phyloP scores from a whole-genome alignment of 1,140 invertebrate genomes.

The Pseudomyrmex flavicornis region DNA sequence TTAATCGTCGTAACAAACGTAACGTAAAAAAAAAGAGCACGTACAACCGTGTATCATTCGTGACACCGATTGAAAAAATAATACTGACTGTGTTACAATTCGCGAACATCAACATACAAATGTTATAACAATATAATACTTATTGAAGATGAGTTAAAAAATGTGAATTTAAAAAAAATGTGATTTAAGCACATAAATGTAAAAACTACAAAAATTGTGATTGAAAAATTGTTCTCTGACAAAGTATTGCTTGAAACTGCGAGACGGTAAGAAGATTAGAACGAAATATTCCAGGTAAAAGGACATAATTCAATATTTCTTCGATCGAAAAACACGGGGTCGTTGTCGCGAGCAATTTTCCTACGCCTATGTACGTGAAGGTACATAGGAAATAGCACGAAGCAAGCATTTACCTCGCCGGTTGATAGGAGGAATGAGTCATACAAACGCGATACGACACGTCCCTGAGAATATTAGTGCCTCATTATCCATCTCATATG shows the following conservation, averaged over 20 bases:
- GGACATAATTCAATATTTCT: constrained; percentile 5
- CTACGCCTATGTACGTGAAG: not conserved
- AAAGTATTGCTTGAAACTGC: not conserved
- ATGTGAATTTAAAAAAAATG: too few relatives aligned
- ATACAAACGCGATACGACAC: constrained; percentile 31
- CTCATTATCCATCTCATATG: constrained; percentile 42
- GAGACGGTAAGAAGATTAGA: not conserved
- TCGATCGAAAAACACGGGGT: not conserved
- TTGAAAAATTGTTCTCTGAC: not conserved
- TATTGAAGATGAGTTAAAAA: too few relatives aligned
- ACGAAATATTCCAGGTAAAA: not conserved
- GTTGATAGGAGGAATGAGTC: constrained; percentile 55
- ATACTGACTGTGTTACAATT: too few relatives aligned
- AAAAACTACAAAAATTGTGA: not conserved
- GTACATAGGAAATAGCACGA: constrained; percentile 28
- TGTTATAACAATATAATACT: too few relatives aligned
- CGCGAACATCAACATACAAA: too few relatives aligned
- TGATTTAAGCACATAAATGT: too few relatives aligned
- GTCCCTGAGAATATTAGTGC: constrained; percentile 57
- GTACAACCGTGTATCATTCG: not conserved
- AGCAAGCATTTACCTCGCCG: constrained; percentile 34
- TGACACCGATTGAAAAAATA: not conserved
- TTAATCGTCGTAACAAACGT: constrained; percentile 3
- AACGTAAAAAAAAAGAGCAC: constrained; percentile 1
- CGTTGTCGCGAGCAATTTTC: constrained; percentile 8